Percentiles rank a stretch among this genome's conserved stretches.
These are phyloP conservation scores for Tachyglossus aculeatus DNA, from an alignment of 2,797 vertebrate genomes.

Conservation along the genomic window DNA sequence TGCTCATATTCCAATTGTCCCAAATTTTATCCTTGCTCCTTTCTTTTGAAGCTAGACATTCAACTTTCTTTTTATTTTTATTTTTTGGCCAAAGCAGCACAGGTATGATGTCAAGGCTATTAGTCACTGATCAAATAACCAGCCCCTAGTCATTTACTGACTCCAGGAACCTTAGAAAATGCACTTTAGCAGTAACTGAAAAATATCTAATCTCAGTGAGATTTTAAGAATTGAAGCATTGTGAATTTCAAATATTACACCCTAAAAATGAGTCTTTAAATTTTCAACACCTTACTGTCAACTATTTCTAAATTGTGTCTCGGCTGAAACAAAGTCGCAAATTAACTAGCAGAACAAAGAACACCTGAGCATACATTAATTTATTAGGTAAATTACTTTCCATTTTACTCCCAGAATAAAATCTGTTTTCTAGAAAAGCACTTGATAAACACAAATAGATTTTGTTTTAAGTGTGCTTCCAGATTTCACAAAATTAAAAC, in stretches of 20 bases:
- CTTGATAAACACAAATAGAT: too few species aligned
- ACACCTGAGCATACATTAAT: too few species aligned
- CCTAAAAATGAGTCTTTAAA: too few species aligned
- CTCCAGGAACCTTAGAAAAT: slow-evolving; percentile 8
- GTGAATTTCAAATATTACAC: not conserved
- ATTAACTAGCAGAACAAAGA: too few species aligned
- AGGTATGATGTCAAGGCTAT: slow-evolving; percentile 33
- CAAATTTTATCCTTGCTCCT: not conserved
- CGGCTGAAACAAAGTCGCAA: too few species aligned
- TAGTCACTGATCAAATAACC: slow-evolving; percentile 44
- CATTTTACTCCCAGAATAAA: too few species aligned
- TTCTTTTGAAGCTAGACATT: slow-evolving; percentile 35
- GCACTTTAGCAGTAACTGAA: slow-evolving; percentile 7
- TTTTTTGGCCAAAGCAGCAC: slow-evolving; percentile 27
- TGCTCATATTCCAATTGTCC: slow-evolving; percentile 28
- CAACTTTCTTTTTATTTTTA: not conserved
- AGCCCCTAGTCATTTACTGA: slow-evolving; percentile 33
- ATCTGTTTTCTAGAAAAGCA: too few species aligned
- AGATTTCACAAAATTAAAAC: too few species aligned
- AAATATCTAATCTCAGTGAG: not conserved
- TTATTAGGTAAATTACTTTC: too few species aligned
- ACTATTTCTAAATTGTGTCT: too few species aligned
- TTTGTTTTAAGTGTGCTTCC: too few species aligned
- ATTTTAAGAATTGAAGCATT: not conserved
- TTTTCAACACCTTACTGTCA: too few species aligned